Percentiles rank a stretch among this genome's conserved stretches.
Evolutionary conservation across 2,113 vertebrate genomes (phyloP).

Genomic region (Blennius ocellaris): DNA sequence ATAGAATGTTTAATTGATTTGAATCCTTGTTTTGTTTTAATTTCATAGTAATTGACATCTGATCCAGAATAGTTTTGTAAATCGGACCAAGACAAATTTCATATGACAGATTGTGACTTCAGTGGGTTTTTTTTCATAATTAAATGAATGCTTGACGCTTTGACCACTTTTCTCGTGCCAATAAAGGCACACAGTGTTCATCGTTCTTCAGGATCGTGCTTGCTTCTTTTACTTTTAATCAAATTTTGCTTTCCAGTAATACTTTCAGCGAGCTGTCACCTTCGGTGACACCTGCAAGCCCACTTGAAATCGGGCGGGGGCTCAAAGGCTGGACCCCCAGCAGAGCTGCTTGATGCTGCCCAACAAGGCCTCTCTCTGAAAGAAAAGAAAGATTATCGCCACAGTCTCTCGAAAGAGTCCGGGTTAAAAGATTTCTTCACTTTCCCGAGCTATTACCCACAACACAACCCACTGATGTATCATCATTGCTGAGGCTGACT

Average conservation of each 20-base stretch:
- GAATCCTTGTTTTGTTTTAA: too few species aligned
- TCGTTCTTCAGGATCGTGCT: background rate
- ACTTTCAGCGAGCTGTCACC: background rate
- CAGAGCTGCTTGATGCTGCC: constrained; percentile 21
- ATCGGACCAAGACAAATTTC: too few species aligned
- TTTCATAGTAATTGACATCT: too few species aligned
- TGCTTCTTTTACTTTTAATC: constrained; percentile 5
- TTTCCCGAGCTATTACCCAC: constrained; percentile 22
- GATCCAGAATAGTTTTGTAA: too few species aligned
- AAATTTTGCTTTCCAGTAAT: background rate
- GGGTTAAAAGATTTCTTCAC: background rate
- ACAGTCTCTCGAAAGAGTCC: constrained; percentile 24
- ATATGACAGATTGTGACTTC: background rate
- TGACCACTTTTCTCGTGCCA: background rate
- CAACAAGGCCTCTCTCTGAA: constrained; percentile 11
- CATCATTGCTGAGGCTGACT: constrained; percentile 20
- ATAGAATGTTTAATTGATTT: too few species aligned
- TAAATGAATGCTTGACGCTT: background rate
- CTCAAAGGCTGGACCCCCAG: background rate
- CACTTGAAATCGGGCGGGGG: background rate
- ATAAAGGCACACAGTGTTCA: background rate
- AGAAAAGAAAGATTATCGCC: constrained; percentile 3
- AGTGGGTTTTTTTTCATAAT: background rate
- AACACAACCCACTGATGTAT: constrained; percentile 28
- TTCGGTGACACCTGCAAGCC: constrained; percentile 21